Evolutionary conservation across 1,140 invertebrate genomes (phyloP), one percentile per base, ranked within the genome.

Genomic region (Cydia splendana): DNA sequence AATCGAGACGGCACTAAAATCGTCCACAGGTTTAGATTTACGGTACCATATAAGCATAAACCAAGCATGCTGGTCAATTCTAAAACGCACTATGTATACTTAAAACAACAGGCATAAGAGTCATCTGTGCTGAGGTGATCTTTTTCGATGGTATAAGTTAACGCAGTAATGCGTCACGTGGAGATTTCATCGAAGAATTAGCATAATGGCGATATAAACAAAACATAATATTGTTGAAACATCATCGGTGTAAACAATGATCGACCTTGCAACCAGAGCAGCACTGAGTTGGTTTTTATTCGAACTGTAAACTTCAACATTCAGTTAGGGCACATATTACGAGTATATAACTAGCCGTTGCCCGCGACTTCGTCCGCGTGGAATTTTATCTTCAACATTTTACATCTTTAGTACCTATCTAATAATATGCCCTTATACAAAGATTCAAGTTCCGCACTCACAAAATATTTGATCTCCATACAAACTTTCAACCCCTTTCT

Each of bases 141-240:
- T 9, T 71, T 71, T n/a, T 9, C 65, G 34, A n/a, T 3, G 30
- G 34, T 9, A 71, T 38, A 71, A 38, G 67, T n/a, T 38, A 71
- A 71, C 4, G 3, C n/a, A 30, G 67, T 71, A 42, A 38, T 30
- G 34, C 67, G 15, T 18, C 10, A 20, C 34, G 67, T 67, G 30
- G 12, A 38, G 67, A 71, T 71, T 71, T 42, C 67, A 42, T 71
- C 67, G n/a, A 42, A 9, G 30, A 42, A 71, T 71, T 71, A 71
- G 34, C 67, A 71, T 71, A 71, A 24, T 18, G 30, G 13, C 42
- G 67, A 71, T 71, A 42, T 30, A 42, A 38, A 71, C 67, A 71
- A 71, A 71, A 71, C 67, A n/a, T 5, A 30, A 15, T 71, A n/a
- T 38, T 42, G 34, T 42, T 4, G 30, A 42, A 71, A 71, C 30